Base-by-base conservation (phyloP, 30 jellyfish, hydroid and myxozoan genomes). In the Aurelia coerulea region DNA sequence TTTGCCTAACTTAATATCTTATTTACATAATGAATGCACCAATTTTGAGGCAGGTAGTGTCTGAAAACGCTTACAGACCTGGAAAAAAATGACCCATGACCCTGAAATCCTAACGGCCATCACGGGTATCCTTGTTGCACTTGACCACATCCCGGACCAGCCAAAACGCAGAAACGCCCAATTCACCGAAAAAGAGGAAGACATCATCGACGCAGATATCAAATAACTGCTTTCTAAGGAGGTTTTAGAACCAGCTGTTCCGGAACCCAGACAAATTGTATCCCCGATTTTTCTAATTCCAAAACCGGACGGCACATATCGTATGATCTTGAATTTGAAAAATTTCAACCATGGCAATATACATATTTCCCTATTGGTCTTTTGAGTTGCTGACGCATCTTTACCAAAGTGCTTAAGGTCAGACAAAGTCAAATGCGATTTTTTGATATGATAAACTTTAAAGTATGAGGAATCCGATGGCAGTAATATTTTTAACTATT, bases 381-480 rank as follows among this genome's bases (percentile, higher is more conserved):
- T 15, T 62, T 63, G 13, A 34, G 65, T 78, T 78, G 81, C 82
- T 82, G 83, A 75, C 35, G 86, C 10, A 75, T 32, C 10, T 78
- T 78, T 78, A 78, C 88, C 66, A 78, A 78, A 78, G 34, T 56
- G 10, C 81, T 78, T 14, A 78, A 78, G 29, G 29, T 23, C 29
- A 23, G 29, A 23, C 29, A 23, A 23, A 23, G 29, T 23, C 29
- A 23, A 23, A 23, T 23, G 29, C 29, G 29, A 23, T 23, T 23
- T 23, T 23, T 23, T 23, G 29, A 23, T 23, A 23, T 23, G 29
- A 23, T 23, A 23, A 23, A 23, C 29, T 23, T 23, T 23, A 23
- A 23, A 23, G 29, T 23, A 23, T 23, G 29, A 23, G 29, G 29
- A 23, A 23, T 23, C 29, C 29, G 29, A 23, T 23, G 29, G 29